phyloP scores from a whole-genome alignment of 1,140 invertebrate genomes.

The Drosophila malerkotliana region DNA sequence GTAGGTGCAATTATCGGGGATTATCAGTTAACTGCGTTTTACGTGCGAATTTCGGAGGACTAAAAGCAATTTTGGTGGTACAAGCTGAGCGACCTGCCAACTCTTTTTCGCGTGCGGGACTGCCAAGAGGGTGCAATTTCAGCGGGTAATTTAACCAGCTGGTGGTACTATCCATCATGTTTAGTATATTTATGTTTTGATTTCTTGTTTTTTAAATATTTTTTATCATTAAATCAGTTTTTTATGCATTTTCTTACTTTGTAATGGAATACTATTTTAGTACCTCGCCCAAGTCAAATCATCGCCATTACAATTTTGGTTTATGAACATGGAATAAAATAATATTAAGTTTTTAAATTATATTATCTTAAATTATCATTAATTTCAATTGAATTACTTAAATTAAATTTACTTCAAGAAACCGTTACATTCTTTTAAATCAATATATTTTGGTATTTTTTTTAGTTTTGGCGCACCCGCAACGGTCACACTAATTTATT shows the following conservation, averaged over 20 bases:
- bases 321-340: too few relatives aligned
- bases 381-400: too few relatives aligned
- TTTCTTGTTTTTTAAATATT: not conserved
- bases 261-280: too few relatives aligned
- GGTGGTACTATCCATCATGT: conserved; percentile 1
- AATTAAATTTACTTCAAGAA: too few relatives aligned
- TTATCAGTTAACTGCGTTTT: conserved; percentile 65
- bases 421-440: too few relatives aligned
- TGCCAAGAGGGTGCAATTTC: not conserved
- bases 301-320: too few relatives aligned
- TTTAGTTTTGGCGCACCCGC: not conserved
- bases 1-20: conserved; percentile 24
- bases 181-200: not conserved
- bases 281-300: too few relatives aligned
- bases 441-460: not conserved
- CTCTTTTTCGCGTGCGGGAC: conserved; percentile 3
- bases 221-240: not conserved
- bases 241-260: not conserved
- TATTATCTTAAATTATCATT: too few relatives aligned
- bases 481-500: not conserved
- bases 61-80: conserved; percentile 42
- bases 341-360: too few relatives aligned
- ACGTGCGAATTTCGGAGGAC: conserved; percentile 48
- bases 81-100: conserved; percentile 33
- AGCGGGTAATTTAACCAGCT: not conserved